A percentile compares a stretch with the other conserved stretches of the same genome.
phyloP scores from a whole-genome alignment of 2,113 vertebrate genomes.

The Talpa occidentalis region DNA sequence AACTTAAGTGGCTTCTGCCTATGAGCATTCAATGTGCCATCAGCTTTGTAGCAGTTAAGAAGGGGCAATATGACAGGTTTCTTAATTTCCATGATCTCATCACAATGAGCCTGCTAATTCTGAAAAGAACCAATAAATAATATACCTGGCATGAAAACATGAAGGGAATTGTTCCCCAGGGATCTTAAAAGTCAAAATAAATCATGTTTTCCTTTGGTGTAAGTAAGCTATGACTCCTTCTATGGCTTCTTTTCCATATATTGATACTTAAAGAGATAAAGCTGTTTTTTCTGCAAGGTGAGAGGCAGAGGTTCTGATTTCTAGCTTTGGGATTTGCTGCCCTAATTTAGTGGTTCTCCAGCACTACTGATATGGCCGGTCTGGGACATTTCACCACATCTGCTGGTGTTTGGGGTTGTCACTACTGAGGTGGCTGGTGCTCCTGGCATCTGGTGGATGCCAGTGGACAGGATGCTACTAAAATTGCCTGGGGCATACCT shows the following conservation, averaged over 20 bases:
- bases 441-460: not conserved
- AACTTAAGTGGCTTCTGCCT: not conserved
- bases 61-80: not conserved
- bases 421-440: not conserved
- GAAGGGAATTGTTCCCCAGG: not conserved
- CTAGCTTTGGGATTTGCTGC: not conserved
- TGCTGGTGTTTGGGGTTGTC: not conserved
- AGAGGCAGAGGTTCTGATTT: not conserved
- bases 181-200: slow-evolving; percentile 5
- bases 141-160: not conserved
- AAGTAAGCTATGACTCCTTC: too few species aligned
- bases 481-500: not conserved
- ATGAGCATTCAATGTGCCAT: not conserved
- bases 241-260: too few species aligned
- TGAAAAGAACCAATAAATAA: not conserved
- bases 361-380: not conserved
- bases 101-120: slow-evolving; percentile 35
- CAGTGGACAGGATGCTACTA: not conserved
- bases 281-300: not conserved
- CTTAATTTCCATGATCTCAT: not conserved
- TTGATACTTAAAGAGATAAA: not conserved
- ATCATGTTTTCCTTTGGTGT: too few species aligned
- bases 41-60: not conserved
- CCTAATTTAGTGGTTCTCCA: not conserved
- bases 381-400: not conserved